Conservation (phyloP, 2,888 invertebrate species). For the Cryptus armator region DNA sequence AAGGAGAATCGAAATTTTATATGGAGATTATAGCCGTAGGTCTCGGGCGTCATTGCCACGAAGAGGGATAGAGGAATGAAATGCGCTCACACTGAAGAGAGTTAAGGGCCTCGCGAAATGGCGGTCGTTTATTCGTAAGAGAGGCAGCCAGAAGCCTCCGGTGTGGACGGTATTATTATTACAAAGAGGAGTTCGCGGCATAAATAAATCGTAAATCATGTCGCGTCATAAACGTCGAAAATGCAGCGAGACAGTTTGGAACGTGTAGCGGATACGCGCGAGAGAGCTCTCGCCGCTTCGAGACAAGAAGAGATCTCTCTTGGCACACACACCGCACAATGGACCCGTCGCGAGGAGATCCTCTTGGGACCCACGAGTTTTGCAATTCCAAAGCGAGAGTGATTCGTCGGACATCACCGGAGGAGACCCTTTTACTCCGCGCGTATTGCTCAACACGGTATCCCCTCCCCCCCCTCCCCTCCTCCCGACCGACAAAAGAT, state of each 20-base stretch:
- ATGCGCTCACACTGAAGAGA: slow-evolving; percentile 75
- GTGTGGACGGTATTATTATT: slow-evolving; percentile 79
- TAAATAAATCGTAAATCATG: slow-evolving; percentile 84
- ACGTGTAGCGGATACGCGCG: slow-evolving; percentile 68
- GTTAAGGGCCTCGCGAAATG: slow-evolving; percentile 80
- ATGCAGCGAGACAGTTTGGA: slow-evolving; percentile 80
- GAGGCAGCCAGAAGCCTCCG: slow-evolving; percentile 75
- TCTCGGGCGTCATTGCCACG: slow-evolving; percentile 69
- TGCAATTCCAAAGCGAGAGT: slow-evolving; percentile 61
- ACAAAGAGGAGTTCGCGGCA: slow-evolving; percentile 82
- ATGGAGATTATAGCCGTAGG: slow-evolving; percentile 77
- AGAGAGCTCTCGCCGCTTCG: slow-evolving; percentile 25
- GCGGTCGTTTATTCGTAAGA: slow-evolving; percentile 82
- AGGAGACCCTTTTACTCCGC: slow-evolving; percentile 51
- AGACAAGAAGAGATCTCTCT: slow-evolving; percentile 36
- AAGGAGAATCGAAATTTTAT: slow-evolving; percentile 76
- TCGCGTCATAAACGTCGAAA: slow-evolving; percentile 81
- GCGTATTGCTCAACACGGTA: slow-evolving; percentile 36
- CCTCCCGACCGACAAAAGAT: slow-evolving; percentile 41
- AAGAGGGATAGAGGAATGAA: slow-evolving; percentile 16
- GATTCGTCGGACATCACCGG: slow-evolving; percentile 51
- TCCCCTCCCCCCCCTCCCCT: slow-evolving; percentile 18
- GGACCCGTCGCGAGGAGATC: slow-evolving; percentile 55
- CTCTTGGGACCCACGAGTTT: slow-evolving; percentile 43
- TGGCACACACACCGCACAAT: slow-evolving; percentile 52